These are phyloP conservation scores for Drosophila obscura DNA, from an alignment of 1,140 invertebrate species.

Conservation along the genomic window DNA sequence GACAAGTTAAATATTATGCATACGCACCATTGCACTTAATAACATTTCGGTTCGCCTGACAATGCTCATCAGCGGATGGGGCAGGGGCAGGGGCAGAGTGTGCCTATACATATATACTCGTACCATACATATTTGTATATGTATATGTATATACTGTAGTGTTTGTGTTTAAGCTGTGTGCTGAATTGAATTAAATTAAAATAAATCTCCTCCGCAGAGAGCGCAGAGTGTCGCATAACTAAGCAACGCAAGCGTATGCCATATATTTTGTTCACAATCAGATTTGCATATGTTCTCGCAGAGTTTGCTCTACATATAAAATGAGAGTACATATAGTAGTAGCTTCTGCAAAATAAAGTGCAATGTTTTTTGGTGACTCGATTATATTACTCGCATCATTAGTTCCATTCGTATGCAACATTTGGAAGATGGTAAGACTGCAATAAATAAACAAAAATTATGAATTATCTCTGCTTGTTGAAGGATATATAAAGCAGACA, in stretches of 20 bases:
- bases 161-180: conserved; percentile 39
- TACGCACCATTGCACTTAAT: conserved; percentile 76
- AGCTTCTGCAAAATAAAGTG: too few relatives aligned
- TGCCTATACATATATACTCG: neutral
- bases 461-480: too few relatives aligned
- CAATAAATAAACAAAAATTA: too few relatives aligned
- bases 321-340: too few relatives aligned
- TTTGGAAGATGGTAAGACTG: too few relatives aligned
- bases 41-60: conserved; percentile 49
- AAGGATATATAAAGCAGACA: too few relatives aligned
- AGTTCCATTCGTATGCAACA: too few relatives aligned
- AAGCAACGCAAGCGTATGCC: conserved; percentile 18
- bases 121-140: neutral
- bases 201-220: conserved; percentile 54
- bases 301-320: too few relatives aligned
- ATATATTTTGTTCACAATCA: conserved; percentile 32
- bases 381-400: too few relatives aligned
- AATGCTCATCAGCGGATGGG: conserved; percentile 8
- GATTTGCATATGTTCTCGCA: conserved; percentile 37
- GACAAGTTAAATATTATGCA: conserved; percentile 71
- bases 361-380: too few relatives aligned
- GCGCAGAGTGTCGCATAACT: conserved; percentile 34
- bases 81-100: neutral
- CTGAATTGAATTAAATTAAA: conserved; percentile 69
- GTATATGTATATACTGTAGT: neutral